Evolutionary conservation across 2,888 invertebrate species (phyloP).

Genomic region (Odontomyia ornata): DNA sequence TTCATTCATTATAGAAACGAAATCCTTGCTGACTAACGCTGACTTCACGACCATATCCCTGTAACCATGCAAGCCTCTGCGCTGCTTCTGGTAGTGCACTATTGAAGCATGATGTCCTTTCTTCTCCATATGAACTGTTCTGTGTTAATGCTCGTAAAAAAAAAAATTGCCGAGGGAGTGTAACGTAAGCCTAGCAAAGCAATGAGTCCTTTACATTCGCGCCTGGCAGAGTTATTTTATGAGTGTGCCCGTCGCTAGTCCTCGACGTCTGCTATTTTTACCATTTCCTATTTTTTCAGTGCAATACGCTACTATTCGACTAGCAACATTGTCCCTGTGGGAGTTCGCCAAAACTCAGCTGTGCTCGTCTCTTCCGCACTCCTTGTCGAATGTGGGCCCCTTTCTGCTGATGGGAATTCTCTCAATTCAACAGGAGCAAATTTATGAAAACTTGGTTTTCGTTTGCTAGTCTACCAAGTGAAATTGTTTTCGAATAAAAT

Average conservation of each 20-base stretch:
- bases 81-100: not conserved
- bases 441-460: constrained; percentile 41
- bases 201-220: constrained; percentile 37
- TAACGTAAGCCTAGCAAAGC: constrained; percentile 10
- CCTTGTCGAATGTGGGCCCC: not conserved
- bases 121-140: constrained; percentile 16
- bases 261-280: constrained; percentile 3
- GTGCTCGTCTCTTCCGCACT: not conserved
- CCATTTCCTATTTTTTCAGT: constrained; percentile 3
- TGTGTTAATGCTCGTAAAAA: not conserved
- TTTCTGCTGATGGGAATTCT: constrained; percentile 13
- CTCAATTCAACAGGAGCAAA: constrained; percentile 37
- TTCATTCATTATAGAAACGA: constrained; percentile 34
- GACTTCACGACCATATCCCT: not conserved
- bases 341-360: not conserved
- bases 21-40: constrained; percentile 29
- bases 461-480: constrained; percentile 3
- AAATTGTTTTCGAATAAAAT: constrained; percentile 45
- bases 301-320: not conserved
- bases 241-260: not conserved
- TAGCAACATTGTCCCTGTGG: not conserved
- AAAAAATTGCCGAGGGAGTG: not conserved
- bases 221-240: constrained; percentile 32
- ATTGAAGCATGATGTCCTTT: not conserved
- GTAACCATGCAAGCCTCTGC: not conserved